These are phyloP conservation scores for Mythimna impura DNA, from an alignment of 2,888 invertebrate species.

Conservation along the genomic window DNA sequence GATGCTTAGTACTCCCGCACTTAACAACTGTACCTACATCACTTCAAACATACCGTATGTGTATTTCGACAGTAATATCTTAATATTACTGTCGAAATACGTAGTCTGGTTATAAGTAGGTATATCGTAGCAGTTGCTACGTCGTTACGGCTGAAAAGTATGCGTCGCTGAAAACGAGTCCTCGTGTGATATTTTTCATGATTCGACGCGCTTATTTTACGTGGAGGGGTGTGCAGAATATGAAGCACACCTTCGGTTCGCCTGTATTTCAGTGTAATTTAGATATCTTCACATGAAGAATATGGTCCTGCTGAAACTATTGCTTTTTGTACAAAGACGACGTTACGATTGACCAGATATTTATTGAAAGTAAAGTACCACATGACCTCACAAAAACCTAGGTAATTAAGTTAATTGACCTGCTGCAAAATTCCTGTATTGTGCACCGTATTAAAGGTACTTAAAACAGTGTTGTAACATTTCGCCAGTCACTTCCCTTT, in stretches of 20 bases:
- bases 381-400: conserved; percentile 9
- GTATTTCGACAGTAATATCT: neutral
- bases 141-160: conserved; percentile 43
- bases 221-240: conserved; percentile 7
- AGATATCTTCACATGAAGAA: neutral
- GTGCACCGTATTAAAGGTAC: conserved; percentile 9
- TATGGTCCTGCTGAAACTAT: neutral
- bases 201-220: conserved; percentile 11
- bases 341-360: neutral
- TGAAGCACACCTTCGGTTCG: neutral
- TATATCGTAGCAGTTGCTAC: conserved; percentile 24
- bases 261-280: conserved; percentile 1
- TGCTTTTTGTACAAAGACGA: neutral
- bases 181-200: conserved; percentile 29
- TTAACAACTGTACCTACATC: neutral
- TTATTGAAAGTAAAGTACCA: neutral
- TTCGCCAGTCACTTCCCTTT: conserved; percentile 54
- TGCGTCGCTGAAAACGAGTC: conserved; percentile 38
- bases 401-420: conserved; percentile 15
- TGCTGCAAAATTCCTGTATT: conserved; percentile 12
- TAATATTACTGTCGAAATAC: too few relatives aligned
- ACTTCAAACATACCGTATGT: neutral
- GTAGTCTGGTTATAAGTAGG: neutral
- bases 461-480: conserved; percentile 29
- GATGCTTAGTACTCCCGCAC: neutral